These are phyloP conservation scores for Embidobia sp. DNA, from an alignment of 2,888 invertebrate species.

Conservation along the genomic window DNA sequence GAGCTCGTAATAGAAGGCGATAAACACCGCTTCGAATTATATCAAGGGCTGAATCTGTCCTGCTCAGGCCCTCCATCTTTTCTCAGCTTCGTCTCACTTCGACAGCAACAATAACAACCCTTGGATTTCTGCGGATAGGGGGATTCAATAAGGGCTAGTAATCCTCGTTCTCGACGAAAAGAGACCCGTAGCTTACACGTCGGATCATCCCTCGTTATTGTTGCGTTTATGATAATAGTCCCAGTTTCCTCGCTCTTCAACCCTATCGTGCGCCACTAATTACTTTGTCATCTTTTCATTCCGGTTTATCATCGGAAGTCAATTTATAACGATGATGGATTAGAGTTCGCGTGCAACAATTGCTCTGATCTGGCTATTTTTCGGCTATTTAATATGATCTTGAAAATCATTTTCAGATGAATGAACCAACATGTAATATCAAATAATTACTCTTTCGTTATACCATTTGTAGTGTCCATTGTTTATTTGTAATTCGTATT, in stretches of 20 bases:
- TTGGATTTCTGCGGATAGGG: conserved; percentile 71
- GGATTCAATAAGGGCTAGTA: conserved; percentile 71
- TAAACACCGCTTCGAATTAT: conserved; percentile 78
- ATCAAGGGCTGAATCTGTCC: conserved; percentile 71
- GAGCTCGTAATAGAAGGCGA: conserved; percentile 78
- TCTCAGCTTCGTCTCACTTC: conserved; percentile 53
- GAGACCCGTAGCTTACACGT: conserved; percentile 79
- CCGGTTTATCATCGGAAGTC: conserved; percentile 53
- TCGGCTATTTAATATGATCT: too few species aligned
- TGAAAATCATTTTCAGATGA: too few species aligned
- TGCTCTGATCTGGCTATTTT: too few species aligned
- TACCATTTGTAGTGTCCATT: too few species aligned
- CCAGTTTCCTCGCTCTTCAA: conserved; percentile 41
- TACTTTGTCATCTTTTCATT: conserved; percentile 59
- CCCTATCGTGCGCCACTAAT: conserved; percentile 64
- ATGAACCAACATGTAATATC: too few species aligned
- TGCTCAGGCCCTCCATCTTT: conserved; percentile 38
- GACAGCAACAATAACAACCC: conserved; percentile 79
- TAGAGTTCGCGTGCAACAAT: conserved; percentile 36
- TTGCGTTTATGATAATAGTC: conserved; percentile 81
- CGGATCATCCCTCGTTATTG: conserved; percentile 82
- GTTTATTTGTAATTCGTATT: too few species aligned
- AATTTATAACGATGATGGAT: conserved; percentile 55
- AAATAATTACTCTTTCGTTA: too few species aligned
- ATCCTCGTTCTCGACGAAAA: conserved; percentile 76